A percentile compares a stretch with the other conserved stretches of the same genome.
Evolutionary conservation across 2,797 vertebrate genomes (phyloP).

Genomic region (Pangasius macronema): DNA sequence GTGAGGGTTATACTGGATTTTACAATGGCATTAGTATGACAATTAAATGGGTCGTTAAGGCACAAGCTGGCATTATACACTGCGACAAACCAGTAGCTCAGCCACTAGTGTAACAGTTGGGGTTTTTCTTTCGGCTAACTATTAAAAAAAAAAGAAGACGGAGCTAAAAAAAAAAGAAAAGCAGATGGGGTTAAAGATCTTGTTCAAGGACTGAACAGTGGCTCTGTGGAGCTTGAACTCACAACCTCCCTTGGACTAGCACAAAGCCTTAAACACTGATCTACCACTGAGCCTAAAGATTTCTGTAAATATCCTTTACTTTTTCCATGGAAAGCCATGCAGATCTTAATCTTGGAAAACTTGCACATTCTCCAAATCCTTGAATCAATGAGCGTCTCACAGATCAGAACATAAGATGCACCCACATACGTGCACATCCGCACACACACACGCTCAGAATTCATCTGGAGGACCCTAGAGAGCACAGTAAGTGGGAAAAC

Average conservation of each 20-base stretch:
- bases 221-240: background rate
- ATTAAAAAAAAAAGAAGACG: background rate
- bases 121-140: background rate
- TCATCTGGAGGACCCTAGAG: background rate
- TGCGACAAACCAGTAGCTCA: background rate
- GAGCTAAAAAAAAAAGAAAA: too few relatives aligned
- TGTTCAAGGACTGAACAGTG: background rate
- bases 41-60: slow-evolving; percentile 8
- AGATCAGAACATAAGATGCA: background rate
- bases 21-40: background rate
- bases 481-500: background rate
- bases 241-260: background rate
- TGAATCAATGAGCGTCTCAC: background rate
- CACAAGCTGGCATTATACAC: background rate
- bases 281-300: background rate
- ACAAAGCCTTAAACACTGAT: background rate
- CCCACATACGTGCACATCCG: too few relatives aligned
- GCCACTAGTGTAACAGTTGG: background rate
- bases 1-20: slow-evolving; percentile 38
- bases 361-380: background rate
- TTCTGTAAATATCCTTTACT: background rate
- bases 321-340: background rate
- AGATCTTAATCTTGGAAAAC: background rate
- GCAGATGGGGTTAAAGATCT: background rate
- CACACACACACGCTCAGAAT: background rate